phyloP scores from a whole-genome alignment of 2,888 invertebrate species.

The Teleiodes luculella region DNA sequence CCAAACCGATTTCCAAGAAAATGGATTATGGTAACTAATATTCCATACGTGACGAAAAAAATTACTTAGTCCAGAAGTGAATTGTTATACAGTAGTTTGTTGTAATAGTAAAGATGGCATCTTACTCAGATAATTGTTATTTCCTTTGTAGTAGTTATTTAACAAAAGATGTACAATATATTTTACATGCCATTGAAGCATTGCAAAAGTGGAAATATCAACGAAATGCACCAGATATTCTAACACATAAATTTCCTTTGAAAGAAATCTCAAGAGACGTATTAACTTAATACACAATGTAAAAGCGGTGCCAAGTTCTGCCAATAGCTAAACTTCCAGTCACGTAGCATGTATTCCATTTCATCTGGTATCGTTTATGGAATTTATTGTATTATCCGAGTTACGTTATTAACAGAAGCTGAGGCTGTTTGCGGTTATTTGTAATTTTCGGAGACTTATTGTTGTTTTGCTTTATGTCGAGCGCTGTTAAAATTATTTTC shows the following conservation, averaged over 20 bases:
- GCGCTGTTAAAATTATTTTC: no score
- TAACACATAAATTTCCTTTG: neutral
- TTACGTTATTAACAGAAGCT: slow-evolving; percentile 23
- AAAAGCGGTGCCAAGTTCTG: neutral
- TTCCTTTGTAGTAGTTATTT: no score
- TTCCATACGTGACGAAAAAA: no score
- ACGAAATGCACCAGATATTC: neutral
- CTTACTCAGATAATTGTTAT: no score
- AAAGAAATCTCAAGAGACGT: neutral
- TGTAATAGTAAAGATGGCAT: no score
- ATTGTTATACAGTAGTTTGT: no score
- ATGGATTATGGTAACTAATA: no score
- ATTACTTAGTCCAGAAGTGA: no score
- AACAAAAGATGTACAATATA: no score
- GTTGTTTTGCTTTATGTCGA: neutral
- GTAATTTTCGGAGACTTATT: neutral
- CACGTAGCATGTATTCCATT: slow-evolving; percentile 50
- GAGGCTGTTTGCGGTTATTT: neutral
- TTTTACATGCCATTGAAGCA: no score
- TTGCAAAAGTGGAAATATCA: no score
- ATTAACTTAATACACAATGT: slow-evolving; percentile 4
- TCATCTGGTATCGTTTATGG: slow-evolving; percentile 42
- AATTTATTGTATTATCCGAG: slow-evolving; percentile 43
- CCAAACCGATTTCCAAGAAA: no score
- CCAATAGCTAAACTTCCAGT: slow-evolving; percentile 23